Base-by-base conservation (phyloP, 2,113 vertebrate genomes). In the Pseudorhombus dupliciocellatus region DNA sequence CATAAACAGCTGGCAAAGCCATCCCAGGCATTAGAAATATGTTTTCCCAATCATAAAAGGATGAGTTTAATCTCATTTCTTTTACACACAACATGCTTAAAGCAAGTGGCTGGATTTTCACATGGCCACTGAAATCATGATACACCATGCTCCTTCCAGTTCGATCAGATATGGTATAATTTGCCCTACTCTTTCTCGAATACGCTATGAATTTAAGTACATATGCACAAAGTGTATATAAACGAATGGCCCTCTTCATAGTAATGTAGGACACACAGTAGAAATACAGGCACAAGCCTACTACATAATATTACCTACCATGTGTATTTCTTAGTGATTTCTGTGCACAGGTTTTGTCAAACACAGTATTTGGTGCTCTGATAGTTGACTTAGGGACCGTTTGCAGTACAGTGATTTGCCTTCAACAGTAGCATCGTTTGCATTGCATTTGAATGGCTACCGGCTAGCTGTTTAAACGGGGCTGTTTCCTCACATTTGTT, bases 1-100 rank as follows among this genome's bases (percentile, higher is more conserved):
- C 84, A 90, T 85, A 90, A 89, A 92, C 90, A 93, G 88, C 86
- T 89, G 91, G 88, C 77, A 73, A 79, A 91, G 77, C 83, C 77
- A 75, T 50, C 24, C 21, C 51, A 55, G 58, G 77, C 67, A 83
- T 86, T 86, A 80, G 62, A 81, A 87, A 91, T 86, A 84, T 86
- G 80, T 80, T 85, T 80, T 83, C 74, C 57, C 42, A 74, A 73
- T 88, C 68, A 88, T 90, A 88, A 90, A 86, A 88, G 85, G 85
- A 90, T 87, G 78, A 82, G 24, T 77, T 80, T 89, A 87, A 88
- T 87, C 86, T 83, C 74, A 85, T 80, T 85, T 83, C 59, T 80
- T 84, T 89, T 77, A 88, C 63, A 86, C 71, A 83, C 59, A 80
- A 84, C 76, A 79, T 66, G 24, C 65, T 85, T 87, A 76, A 18